phyloP scores from a whole-genome alignment of 2,888 invertebrate species.

The Caenorhabditis drosophilae region DNA sequence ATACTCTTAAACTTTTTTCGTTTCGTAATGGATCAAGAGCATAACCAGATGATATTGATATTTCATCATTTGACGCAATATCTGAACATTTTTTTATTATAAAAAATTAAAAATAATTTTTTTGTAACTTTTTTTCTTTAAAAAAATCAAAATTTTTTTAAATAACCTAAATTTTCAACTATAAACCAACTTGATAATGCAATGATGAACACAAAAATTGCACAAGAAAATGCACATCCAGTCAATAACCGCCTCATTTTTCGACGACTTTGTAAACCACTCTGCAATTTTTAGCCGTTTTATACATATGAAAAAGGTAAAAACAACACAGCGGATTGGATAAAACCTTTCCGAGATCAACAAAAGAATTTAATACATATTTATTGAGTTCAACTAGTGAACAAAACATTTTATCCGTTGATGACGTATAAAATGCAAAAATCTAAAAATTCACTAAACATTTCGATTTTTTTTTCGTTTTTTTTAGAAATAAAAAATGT shows the following conservation, averaged over 20 bases:
- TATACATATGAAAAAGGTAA: too few species aligned
- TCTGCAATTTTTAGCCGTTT: too few species aligned
- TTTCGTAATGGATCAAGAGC: slow-evolving; percentile 24
- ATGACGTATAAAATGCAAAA: too few species aligned
- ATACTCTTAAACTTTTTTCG: slow-evolving; percentile 19
- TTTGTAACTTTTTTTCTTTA: neutral
- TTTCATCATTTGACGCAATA: slow-evolving; percentile 7
- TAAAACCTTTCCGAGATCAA: too few species aligned
- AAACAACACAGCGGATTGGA: too few species aligned
- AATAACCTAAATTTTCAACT: slow-evolving; percentile 26
- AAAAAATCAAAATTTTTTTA: neutral
- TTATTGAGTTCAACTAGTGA: too few species aligned
- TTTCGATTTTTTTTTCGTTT: too few species aligned
- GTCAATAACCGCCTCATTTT: slow-evolving; percentile 30
- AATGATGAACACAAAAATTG: slow-evolving; percentile 15
- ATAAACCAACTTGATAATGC: slow-evolving; percentile 38
- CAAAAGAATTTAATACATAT: too few species aligned
- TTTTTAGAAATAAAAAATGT: too few species aligned
- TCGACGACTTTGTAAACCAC: slow-evolving; percentile 17
- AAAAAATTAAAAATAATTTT: neutral
- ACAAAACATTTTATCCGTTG: too few species aligned
- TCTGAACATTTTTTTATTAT: neutral
- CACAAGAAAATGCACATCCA: neutral
- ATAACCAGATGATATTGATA: slow-evolving; percentile 6
- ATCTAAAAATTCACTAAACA: too few species aligned